Conservation (phyloP, 2,888 invertebrate species). For the Endomychus coccineus region DNA sequence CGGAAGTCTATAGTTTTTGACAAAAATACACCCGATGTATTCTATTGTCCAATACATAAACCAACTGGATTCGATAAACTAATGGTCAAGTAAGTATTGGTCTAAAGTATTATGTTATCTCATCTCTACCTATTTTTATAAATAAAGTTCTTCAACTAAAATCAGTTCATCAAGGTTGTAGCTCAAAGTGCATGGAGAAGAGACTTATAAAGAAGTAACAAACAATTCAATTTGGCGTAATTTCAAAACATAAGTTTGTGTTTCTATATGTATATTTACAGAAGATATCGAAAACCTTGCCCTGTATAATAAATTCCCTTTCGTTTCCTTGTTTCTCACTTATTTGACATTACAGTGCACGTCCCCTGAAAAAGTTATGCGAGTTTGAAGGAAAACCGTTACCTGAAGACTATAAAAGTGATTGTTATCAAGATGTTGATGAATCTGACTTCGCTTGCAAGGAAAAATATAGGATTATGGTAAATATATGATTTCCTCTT, state of each 20-base stretch:
- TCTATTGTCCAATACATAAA: constrained; percentile 71
- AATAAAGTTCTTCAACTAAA: no score
- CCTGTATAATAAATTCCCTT: no score
- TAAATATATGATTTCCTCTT: constrained; percentile 38
- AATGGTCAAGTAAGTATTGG: constrained; percentile 52
- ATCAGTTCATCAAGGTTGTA: no score
- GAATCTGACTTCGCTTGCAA: constrained; percentile 74
- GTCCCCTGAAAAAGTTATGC: constrained; percentile 63
- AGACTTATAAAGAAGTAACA: no score
- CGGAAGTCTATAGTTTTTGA: constrained; percentile 71
- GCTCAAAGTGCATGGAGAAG: no score
- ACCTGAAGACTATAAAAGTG: constrained; percentile 67
- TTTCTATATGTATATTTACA: no score
- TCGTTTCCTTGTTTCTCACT: no score
- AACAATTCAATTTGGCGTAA: no score
- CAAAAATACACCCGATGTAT: constrained; percentile 70
- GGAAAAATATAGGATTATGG: constrained; percentile 73
- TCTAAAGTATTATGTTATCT: no score
- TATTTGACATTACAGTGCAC: constrained; percentile 43
- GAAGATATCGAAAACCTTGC: no score
- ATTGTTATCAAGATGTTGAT: constrained; percentile 73
- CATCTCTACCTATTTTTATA: no score
- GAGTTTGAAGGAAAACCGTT: constrained; percentile 63
- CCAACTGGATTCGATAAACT: constrained; percentile 68
- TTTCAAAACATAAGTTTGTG: no score